Base-by-base conservation (phyloP, 2,113 vertebrate species). In the Mola mola region DNA sequence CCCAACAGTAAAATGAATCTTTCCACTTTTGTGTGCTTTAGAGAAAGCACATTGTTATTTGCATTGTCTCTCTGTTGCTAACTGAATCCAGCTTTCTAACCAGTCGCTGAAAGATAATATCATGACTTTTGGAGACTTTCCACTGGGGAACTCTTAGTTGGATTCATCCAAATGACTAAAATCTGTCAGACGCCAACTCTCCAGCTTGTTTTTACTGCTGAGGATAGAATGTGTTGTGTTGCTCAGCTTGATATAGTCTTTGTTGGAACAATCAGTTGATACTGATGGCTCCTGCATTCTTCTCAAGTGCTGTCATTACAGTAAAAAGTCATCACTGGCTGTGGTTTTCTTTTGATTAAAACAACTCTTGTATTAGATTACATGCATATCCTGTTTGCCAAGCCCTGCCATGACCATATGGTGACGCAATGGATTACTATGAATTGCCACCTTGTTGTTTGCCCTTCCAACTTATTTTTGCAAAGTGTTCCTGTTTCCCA, bases 321-420 rank as follows among this genome's bases (percentile, higher is more conserved):
- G 26, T 49, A 28, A 65, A 53, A 36, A 38, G 36, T 12, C 4
- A 51, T 5, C 53, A 10, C 24, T 33, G 16, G 31, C 55, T 48
- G 20, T 25, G 41, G 44, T 24, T 55, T 44, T 51, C 19, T 60
- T 73, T 67, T 52, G 53, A 67, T 71, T 77, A 65, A 51, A 40
- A 33, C 24, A 29, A 13, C 55, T 0, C 53, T 20, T 13, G 59
- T 22, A 64, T 69, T 59, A 53, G 53, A 78, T 75, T 61, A 48
- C 67, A 70, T 22, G 19, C 53, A 52, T 63, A 42, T 67, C 43
- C 15, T 37, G 8, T 42, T 28, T 13, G 53, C 67, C 41, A 40
- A 52, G 22, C n/a, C n/a, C n/a, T n/a, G n/a, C n/a, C n/a, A 49
- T 51, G 42, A 47, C 75, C 49, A 41, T 55, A 53, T 21, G 49